Evolutionary conservation across 2,797 vertebrate species (phyloP).

Genomic region (Glossophaga mutica): DNA sequence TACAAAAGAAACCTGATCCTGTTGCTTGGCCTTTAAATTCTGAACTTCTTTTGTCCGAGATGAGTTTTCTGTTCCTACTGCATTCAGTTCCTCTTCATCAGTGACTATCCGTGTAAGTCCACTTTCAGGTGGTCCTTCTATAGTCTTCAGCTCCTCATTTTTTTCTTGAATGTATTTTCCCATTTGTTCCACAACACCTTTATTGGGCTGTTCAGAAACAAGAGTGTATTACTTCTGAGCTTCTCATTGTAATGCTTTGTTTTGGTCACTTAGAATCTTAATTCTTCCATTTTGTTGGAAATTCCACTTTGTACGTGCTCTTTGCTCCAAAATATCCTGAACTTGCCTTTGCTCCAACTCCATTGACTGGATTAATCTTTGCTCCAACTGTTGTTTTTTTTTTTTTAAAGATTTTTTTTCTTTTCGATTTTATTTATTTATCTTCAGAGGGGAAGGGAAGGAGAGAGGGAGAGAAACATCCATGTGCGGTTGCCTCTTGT

Average conservation of each 20-base stretch:
- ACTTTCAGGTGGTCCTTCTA: conserved; percentile 92
- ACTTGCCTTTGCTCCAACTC: conserved; percentile 90
- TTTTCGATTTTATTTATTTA: too few relatives aligned
- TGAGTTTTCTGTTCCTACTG: conserved; percentile 86
- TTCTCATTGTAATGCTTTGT: conserved; percentile 89
- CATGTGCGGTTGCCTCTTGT: too few relatives aligned
- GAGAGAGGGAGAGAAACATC: too few relatives aligned
- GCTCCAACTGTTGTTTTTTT: too few relatives aligned
- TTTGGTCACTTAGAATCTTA: conserved; percentile 91
- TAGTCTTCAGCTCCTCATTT: conserved; percentile 94
- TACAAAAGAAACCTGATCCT: conserved; percentile 90
- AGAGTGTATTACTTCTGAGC: conserved; percentile 90
- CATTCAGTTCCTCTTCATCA: conserved; percentile 93
- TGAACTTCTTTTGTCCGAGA: conserved; percentile 87
- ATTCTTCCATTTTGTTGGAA: conserved; percentile 81
- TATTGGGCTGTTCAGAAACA: conserved; percentile 88
- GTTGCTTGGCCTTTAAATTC: conserved; percentile 84
- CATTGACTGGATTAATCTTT: conserved; percentile 91
- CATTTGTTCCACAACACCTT: background rate
- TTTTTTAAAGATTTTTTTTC: too few relatives aligned
- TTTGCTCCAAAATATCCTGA: conserved; percentile 87
- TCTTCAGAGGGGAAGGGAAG: too few relatives aligned
- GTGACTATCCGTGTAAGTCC: conserved; percentile 96
- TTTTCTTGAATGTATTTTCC: conserved; percentile 86
- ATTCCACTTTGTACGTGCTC: conserved; percentile 55